Conservation (phyloP, 2,888 invertebrate species). For the Polydrusus tereticollis region DNA sequence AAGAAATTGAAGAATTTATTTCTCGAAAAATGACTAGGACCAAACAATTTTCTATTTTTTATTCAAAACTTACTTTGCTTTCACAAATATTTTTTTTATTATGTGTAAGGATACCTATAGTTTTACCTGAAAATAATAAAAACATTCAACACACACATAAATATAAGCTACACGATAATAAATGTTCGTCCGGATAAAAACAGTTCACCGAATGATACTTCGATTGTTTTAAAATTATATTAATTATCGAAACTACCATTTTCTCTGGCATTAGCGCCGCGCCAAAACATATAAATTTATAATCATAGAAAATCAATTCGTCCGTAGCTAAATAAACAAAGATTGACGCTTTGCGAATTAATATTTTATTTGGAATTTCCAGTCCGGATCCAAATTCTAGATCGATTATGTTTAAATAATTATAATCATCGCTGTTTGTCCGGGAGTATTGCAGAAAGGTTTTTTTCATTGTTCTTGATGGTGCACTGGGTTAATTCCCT, state of each 20-base stretch:
- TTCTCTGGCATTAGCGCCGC: not conserved
- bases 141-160: no score
- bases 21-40: no score
- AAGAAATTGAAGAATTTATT: no score
- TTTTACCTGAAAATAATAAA: no score
- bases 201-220: not conserved
- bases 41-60: no score
- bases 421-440: not conserved
- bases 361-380: conserved; percentile 3
- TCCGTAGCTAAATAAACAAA: not conserved
- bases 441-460: not conserved
- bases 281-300: not conserved
- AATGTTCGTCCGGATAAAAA: no score
- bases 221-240: not conserved
- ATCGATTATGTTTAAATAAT: conserved; percentile 7
- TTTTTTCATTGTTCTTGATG: no score
- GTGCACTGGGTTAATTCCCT: no score
- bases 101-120: no score
- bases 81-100: no score
- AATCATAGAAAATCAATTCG: conserved; percentile 4
- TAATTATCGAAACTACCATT: not conserved
- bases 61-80: no score
- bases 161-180: no score
- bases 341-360: conserved; percentile 4
- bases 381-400: not conserved